Base-by-base conservation (phyloP, 2,113 vertebrate species). In the Galbula dea region DNA sequence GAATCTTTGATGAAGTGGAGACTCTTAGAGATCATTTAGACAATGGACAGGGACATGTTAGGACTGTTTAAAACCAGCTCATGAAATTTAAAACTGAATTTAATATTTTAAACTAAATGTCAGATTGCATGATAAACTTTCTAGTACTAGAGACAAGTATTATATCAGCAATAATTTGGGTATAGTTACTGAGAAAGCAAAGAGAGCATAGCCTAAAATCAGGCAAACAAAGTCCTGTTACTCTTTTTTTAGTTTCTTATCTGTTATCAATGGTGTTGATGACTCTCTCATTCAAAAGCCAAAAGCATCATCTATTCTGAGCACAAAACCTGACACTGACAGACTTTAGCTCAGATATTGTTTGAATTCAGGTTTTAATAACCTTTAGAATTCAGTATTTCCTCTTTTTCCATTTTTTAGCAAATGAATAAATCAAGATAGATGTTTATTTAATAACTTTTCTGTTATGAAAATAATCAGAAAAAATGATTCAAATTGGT, bases 401-500 rank as follows among this genome's bases (percentile, higher is more conserved):
- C 59, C 59, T 61, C 59, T 61, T 37, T 37, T 61, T 39, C 7
- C n/a, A n/a, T 26, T 61, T 12, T 19, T 57, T 58, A 24, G n/a
- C n/a, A 23, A 58, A 21, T 14, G 14, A n/a, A 58, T 32, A 59
- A 59, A 34, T 8, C 26, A 39, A 29, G 8, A 14, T 2, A 14
- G 34, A 46, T 39, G 18, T 3, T 1, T 14, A 71, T 91, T 95
- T 84, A 88, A 92, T 93, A 86, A 86, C n/a, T 10, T 20, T 86
- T 95, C 90, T 74, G 39, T 78, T 81, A 91, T 92, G 74, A 69
- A 90, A 87, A 95, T 93, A 36, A 6, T 39, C 90, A 85, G 71
- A 65, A 86, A 86, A 93, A 78, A 86, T 48, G 57, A 81, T 82
- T 80, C n/a, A 82, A 32, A 78, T 71, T 88, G 10, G 4, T 58